Conservation (phyloP, 92 coral and sea anemone species). For the Zoanthus gigantus region DNA sequence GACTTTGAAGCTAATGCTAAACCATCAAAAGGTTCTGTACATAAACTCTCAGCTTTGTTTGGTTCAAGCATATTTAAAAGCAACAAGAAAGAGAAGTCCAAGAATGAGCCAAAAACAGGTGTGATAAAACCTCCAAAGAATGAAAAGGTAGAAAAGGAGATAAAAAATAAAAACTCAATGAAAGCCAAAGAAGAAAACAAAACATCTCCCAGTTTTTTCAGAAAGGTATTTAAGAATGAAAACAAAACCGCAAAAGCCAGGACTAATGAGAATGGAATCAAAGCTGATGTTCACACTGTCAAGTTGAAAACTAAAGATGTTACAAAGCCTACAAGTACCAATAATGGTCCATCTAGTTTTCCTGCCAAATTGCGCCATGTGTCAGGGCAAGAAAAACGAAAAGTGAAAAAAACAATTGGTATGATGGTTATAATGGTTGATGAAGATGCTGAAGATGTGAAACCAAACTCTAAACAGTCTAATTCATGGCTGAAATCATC, state of each 20-base stretch:
- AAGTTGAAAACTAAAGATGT: slow-evolving; percentile 23
- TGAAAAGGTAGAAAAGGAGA: slow-evolving; percentile 40
- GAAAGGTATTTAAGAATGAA: slow-evolving; percentile 39
- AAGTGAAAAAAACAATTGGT: slow-evolving; percentile 54
- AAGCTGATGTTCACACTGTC: slow-evolving; percentile 2
- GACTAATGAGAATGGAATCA: slow-evolving; percentile 14
- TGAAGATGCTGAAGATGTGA: slow-evolving; percentile 29
- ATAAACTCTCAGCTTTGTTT: slow-evolving; percentile 81
- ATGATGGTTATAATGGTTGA: slow-evolving; percentile 62
- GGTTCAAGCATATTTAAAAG: slow-evolving; percentile 78
- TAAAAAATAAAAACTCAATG: not conserved
- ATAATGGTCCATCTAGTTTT: not conserved
- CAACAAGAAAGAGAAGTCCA: slow-evolving; percentile 69
- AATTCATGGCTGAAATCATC: not conserved
- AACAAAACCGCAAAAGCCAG: slow-evolving; percentile 8
- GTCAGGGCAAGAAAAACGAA: slow-evolving; percentile 27
- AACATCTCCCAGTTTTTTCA: slow-evolving; percentile 19
- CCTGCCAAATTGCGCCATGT: slow-evolving; percentile 36
- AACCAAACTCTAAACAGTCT: slow-evolving; percentile 2
- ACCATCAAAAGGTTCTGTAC: slow-evolving; percentile 76
- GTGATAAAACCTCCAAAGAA: not conserved
- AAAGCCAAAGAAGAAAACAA: slow-evolving; percentile 51
- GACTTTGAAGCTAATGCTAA: slow-evolving; percentile 19
- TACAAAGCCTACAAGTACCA: slow-evolving; percentile 9
- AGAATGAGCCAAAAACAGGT: slow-evolving; percentile 24